These are phyloP conservation scores for Astreopora myriophthalma DNA, from an alignment of 64 coral and sea anemone genomes.

Conservation along the genomic window DNA sequence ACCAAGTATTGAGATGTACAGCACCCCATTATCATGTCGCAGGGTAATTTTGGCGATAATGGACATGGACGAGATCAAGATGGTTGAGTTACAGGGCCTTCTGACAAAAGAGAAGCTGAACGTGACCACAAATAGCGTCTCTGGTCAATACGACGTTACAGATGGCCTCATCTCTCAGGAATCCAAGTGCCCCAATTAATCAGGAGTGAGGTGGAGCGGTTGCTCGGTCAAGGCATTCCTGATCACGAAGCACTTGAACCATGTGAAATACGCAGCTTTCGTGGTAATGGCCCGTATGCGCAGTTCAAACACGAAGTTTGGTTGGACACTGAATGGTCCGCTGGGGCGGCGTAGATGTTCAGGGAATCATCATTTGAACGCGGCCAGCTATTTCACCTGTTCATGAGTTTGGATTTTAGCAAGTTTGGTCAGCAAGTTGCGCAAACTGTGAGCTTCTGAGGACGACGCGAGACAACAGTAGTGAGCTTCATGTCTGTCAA, in stretches of 20 bases:
- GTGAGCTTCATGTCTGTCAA: not conserved
- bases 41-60: not conserved
- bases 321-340: no score
- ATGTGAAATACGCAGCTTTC: not conserved
- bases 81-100: not conserved
- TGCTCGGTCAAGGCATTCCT: not conserved
- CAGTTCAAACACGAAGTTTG: not conserved
- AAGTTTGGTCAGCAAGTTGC: not conserved
- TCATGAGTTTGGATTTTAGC: no score
- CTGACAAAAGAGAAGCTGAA: not conserved
- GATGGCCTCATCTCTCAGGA: not conserved
- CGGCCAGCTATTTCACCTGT: no score
- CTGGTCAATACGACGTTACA: not conserved
- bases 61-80: not conserved
- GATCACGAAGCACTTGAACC: not conserved
- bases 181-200: not conserved
- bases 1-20: not conserved
- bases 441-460: not conserved
- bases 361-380: no score
- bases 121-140: not conserved
- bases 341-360: no score
- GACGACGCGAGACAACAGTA: not conserved
- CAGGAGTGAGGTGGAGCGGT: not conserved
- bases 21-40: not conserved
- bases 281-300: not conserved